Percentiles rank a stretch among this genome's conserved stretches.
Conservation (phyloP, 2,888 invertebrate genomes). For the Selenia dentaria region DNA sequence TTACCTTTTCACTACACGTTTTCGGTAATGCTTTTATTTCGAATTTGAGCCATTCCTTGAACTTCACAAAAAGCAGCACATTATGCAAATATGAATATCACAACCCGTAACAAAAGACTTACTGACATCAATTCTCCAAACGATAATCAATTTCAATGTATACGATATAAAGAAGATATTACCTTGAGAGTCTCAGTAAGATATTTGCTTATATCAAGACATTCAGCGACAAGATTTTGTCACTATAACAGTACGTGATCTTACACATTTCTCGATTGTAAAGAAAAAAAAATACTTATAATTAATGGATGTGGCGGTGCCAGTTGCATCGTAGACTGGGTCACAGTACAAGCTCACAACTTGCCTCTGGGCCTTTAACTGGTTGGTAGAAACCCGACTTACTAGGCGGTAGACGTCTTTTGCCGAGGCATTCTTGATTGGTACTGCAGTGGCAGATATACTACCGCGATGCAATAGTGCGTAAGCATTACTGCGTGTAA, state of each 20-base stretch:
- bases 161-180: constrained; percentile 28
- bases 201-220: constrained; percentile 42
- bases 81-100: constrained; percentile 23
- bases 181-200: constrained; percentile 26
- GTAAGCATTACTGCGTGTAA: too few species aligned
- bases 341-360: too few species aligned
- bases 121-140: constrained; percentile 10
- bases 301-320: background rate
- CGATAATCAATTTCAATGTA: constrained; percentile 19
- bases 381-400: too few species aligned
- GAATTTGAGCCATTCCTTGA: constrained; percentile 6
- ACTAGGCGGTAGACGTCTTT: too few species aligned
- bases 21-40: too few species aligned
- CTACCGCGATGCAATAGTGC: too few species aligned
- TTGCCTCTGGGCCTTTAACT: too few species aligned
- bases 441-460: too few species aligned
- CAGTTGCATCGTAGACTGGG: background rate
- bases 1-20: too few species aligned
- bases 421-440: too few species aligned
- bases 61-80: constrained; percentile 18
- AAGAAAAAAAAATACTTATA: background rate
- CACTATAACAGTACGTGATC: constrained; percentile 4
- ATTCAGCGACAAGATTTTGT: constrained; percentile 48
- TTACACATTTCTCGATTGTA: background rate
- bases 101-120: constrained; percentile 16